Evolutionary conservation across 1,140 invertebrate genomes (phyloP).

Genomic region (Zophobas atratus): DNA sequence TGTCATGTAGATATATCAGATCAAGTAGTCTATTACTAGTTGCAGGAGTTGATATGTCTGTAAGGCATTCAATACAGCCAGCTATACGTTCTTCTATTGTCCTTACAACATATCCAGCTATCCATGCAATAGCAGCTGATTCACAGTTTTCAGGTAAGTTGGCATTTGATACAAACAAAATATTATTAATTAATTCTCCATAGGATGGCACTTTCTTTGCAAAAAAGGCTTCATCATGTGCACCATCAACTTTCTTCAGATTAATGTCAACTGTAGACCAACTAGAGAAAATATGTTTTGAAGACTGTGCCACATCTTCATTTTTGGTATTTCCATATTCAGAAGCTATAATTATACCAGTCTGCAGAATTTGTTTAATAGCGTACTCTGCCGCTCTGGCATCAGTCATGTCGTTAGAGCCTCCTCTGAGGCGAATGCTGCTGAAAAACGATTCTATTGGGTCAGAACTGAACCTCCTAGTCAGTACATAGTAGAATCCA

Average conservation of each 20-base stretch:
- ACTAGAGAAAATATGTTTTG: not conserved
- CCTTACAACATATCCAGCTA: not conserved
- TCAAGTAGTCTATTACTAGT: not conserved
- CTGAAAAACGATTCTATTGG: not conserved
- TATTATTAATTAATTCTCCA: not conserved
- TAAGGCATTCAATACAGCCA: not conserved
- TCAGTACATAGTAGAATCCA: not conserved
- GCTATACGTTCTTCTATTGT: not conserved
- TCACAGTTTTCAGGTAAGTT: conserved; percentile 1
- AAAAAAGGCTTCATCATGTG: not conserved
- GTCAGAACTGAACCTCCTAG: not conserved
- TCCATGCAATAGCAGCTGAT: not conserved
- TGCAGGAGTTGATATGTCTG: not conserved
- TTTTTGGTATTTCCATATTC: not conserved
- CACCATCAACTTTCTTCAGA: not conserved
- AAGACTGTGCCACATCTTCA: not conserved
- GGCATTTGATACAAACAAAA: not conserved
- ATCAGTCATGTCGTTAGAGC: not conserved
- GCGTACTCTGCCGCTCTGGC: not conserved
- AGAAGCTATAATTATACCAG: not conserved
- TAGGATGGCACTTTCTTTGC: not conserved
- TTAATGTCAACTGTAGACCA: not conserved
- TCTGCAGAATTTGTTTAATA: not conserved
- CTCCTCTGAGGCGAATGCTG: not conserved
- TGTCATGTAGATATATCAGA: not conserved